Base-by-base conservation (phyloP, 2,888 invertebrate species). In the Brachycybe producta region DNA sequence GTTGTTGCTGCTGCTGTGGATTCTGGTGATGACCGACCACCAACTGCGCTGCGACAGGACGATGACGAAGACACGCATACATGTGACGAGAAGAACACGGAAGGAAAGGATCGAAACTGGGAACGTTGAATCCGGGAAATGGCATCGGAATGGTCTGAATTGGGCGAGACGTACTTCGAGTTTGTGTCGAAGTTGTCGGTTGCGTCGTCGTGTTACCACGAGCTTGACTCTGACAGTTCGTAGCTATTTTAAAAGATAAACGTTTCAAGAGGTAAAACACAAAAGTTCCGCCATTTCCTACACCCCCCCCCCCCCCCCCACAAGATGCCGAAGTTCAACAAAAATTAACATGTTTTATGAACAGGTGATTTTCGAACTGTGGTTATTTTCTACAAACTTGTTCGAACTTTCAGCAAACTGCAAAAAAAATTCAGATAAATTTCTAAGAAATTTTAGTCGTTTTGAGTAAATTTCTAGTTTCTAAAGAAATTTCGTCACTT, bases 141-240 rank as follows among this genome's bases (percentile, higher is more conserved):
- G 58, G 55, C 1, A 58, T 49, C 13, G 60, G 58, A 43, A 61
- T 74, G 41, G 78, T 71, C 61, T 79, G 79, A 8, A 80, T 76
- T 59, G 80, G 79, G 24, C 81, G 72, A 5, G 78, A 68, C 15
- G 80, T 79, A 46, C 78, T 78, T 32, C 80, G 71, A 2, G 80
- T 81, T 61, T 79, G 76, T 1, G 80, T 80, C 1, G 80, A 73
- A 21, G 80, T 80, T 8, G 80, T 81, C 21, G 80, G 79, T 64
- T 79, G 75, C 3, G 81, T 80, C 40, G 76, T 76, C 3, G 78
- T 75, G 28, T 76, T 78, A 11, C 75, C 76, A 48, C 78, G 72
- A 4, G 72, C 71, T 58, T 72, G 72, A 15, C 70, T 69, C 55
- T 69, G 70, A n/a, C 53, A 51, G 40, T 53, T 53, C 13, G 23